Conservation (phyloP, 2,888 invertebrate genomes). For the Cremastinae sp. region DNA sequence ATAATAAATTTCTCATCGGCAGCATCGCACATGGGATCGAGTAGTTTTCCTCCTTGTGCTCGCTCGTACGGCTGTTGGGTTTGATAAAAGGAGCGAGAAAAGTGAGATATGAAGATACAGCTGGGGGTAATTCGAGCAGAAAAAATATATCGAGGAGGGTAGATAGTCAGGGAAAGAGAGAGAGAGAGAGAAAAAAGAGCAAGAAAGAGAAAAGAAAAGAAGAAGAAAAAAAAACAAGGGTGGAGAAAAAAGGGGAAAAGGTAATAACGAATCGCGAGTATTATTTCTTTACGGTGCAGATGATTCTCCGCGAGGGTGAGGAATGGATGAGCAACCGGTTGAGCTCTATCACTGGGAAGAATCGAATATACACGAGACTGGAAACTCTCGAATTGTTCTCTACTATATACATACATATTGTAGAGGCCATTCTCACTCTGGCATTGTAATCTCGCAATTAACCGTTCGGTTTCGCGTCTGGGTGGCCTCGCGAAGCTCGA, state of each 20-base stretch:
- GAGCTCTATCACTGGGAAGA: constrained; percentile 47
- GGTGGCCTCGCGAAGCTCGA: constrained; percentile 56
- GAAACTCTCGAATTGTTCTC: constrained; percentile 46
- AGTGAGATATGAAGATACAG: constrained; percentile 8
- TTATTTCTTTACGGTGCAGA: constrained; percentile 48
- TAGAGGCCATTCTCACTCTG: too few relatives aligned
- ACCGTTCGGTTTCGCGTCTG: constrained; percentile 58
- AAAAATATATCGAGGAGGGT: constrained; percentile 16
- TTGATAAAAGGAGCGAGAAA: constrained; percentile 38
- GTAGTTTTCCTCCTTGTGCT: neutral
- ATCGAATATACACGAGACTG: constrained; percentile 52
- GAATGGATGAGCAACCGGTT: constrained; percentile 16
- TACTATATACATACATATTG: too few relatives aligned
- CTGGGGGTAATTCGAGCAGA: neutral
- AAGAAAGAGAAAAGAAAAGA: neutral
- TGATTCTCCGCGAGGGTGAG: neutral
- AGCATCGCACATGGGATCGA: constrained; percentile 4
- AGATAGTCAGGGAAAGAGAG: neutral
- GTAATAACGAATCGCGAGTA: constrained; percentile 38
- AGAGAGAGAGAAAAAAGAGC: constrained; percentile 1
- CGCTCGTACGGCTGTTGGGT: constrained; percentile 25
- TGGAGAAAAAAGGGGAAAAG: constrained; percentile 6
- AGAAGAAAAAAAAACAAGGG: neutral
- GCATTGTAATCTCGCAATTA: constrained; percentile 62
- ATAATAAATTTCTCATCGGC: constrained; percentile 60